Percentiles rank a stretch among this genome's conserved stretches.
Evolutionary conservation across 2,888 invertebrate genomes (phyloP).

Genomic region (Chrysina gloriosa): DNA sequence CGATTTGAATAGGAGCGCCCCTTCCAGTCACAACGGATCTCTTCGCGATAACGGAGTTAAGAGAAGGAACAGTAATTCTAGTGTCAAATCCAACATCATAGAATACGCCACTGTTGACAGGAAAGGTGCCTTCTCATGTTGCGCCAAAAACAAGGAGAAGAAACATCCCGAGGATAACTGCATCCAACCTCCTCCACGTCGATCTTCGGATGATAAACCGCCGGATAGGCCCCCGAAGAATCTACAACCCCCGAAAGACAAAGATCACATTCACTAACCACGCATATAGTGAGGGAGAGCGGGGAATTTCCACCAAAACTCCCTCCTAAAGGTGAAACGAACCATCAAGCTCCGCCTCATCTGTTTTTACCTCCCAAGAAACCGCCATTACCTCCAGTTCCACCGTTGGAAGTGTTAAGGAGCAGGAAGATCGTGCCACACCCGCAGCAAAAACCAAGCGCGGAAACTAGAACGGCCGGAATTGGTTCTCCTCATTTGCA

Average conservation of each 20-base stretch:
- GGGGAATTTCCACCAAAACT: conserved; percentile 66
- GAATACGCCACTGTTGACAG: conserved; percentile 80
- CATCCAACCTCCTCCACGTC: conserved; percentile 75
- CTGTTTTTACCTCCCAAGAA: conserved; percentile 75
- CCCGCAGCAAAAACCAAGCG: conserved; percentile 61
- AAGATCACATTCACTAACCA: conserved; percentile 69
- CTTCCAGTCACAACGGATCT: conserved; percentile 26
- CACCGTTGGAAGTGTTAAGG: conserved; percentile 72
- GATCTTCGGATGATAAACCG: conserved; percentile 70
- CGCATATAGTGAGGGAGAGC: conserved; percentile 45
- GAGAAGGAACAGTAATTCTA: conserved; percentile 68
- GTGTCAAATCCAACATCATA: conserved; percentile 69
- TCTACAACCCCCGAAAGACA: conserved; percentile 67
- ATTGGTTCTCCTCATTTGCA: conserved; percentile 75
- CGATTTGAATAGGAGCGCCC: conserved; percentile 8
- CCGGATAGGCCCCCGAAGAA: conserved; percentile 78
- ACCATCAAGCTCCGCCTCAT: conserved; percentile 66
- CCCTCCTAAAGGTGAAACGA: conserved; percentile 68
- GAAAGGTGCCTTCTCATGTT: conserved; percentile 78
- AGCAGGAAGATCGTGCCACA: conserved; percentile 65
- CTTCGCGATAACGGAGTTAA: conserved; percentile 43
- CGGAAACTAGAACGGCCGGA: conserved; percentile 70
- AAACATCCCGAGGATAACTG: conserved; percentile 57
- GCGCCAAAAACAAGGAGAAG: conserved; percentile 71
- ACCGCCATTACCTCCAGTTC: conserved; percentile 78